These are phyloP conservation scores for Drosophila pectinifera DNA, from an alignment of 1,140 invertebrate species.

Conservation along the genomic window DNA sequence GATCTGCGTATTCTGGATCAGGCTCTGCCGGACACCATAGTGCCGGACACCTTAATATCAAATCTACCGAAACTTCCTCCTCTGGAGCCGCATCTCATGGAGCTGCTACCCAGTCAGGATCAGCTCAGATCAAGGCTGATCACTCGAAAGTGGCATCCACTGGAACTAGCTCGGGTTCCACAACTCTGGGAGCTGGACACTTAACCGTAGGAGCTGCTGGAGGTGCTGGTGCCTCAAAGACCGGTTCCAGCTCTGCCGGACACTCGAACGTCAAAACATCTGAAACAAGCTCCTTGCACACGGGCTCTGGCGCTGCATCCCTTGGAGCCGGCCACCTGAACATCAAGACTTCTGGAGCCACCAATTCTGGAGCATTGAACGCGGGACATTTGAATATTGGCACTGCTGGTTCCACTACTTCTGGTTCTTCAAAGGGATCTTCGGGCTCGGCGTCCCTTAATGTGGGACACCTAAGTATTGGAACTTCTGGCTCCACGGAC, in stretches of 20 bases:
- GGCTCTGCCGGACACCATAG: too few relatives aligned
- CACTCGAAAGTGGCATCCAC: not conserved
- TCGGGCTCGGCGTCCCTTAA: constrained; percentile 6
- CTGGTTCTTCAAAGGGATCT: constrained; percentile 13
- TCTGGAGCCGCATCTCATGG: not conserved
- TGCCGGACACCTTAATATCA: not conserved
- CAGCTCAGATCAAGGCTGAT: not conserved
- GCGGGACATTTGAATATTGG: constrained; percentile 8
- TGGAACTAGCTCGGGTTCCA: not conserved
- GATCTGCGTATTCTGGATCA: too few relatives aligned
- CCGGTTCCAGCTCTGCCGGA: constrained; percentile 1
- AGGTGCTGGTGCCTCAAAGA: not conserved
- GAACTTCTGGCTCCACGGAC: not conserved
- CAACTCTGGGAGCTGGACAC: not conserved
- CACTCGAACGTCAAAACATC: not conserved
- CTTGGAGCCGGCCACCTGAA: constrained; percentile 2
- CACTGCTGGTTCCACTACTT: not conserved
- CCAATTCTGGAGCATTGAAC: not conserved
- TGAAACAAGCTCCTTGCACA: not conserved
- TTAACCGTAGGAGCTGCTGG: constrained; percentile 1
- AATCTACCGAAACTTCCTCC: not conserved
- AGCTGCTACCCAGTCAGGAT: not conserved
- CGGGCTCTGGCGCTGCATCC: not conserved
- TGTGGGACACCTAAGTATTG: constrained; percentile 5
- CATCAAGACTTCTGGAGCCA: not conserved